These are phyloP conservation scores for Folsomia candida DNA, from an alignment of 2,888 invertebrate species.

Conservation along the genomic window DNA sequence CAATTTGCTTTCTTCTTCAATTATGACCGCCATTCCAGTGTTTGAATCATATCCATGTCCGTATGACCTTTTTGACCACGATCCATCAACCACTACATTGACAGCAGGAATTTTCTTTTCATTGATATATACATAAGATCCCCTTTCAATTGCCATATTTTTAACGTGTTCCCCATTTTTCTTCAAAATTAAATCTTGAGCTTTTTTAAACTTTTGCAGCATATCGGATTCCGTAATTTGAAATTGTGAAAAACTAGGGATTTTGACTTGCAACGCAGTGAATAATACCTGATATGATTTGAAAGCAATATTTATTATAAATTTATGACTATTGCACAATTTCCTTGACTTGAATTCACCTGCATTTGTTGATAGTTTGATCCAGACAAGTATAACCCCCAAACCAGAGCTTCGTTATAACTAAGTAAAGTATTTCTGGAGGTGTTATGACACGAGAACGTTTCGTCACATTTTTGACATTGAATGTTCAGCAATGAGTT, in stretches of 20 bases:
- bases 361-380: background rate
- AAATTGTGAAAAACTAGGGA: background rate
- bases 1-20: background rate
- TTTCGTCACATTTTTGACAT: background rate
- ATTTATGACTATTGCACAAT: no score
- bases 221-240: background rate
- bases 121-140: background rate
- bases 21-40: background rate
- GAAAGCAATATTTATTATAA: no score
- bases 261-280: background rate
- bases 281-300: no score
- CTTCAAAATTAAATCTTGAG: background rate
- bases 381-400: background rate
- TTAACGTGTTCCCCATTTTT: background rate
- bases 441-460: background rate
- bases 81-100: background rate
- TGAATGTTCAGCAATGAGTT: background rate
- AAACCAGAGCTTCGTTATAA: background rate
- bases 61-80: background rate
- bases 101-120: background rate
- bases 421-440: background rate
- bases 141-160: background rate
- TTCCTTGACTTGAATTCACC: no score
- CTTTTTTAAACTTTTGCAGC: background rate
- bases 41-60: background rate